Evolutionary conservation across 1,140 invertebrate genomes (phyloP), one percentile per base, ranked within the genome.

Genomic region (Tribolium madens): DNA sequence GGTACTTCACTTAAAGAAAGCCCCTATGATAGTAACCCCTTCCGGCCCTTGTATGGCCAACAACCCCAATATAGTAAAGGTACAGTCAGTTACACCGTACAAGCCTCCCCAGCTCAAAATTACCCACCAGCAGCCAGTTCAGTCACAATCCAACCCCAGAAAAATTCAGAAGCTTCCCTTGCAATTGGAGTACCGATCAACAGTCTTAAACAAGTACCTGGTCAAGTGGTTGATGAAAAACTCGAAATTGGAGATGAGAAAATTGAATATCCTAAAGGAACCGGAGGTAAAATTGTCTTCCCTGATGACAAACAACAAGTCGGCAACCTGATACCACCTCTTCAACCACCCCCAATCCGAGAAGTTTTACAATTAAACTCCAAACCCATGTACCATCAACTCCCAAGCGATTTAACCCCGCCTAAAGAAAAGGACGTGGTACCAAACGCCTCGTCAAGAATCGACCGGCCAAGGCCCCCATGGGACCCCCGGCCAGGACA

Each of bases 1-100:
- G 87, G 86, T 0, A 85, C 84, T 3, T 83, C 87, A 0, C 75
- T 87, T 7, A 85, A 87, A 5, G 87, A 88, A 75, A 87, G 85
- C 79, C 86, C 86, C 2, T 89, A 88, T 57, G 86, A 85, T 17
- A 80, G 64, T 47, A 85, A 84, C 72, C 84, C 81, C 1, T 86
- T 85, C 64, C 77, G 81, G 70, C 84, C 84, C 9, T 77, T 82
- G 7, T 85, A 82, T 69, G 79, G 78, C 2, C 76, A 81, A 53
- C 42, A 78, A 75, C 26, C 72, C 9, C 52, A 26, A 5, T 74
- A 76, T 33, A 73, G 52, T 7, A 71, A 75, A 73, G 75, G 78
- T 33, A 77, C 57, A 6, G 76, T 77, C 4, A 33, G 52, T 12
- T 76, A 79, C 36, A 79, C 69, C 13, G 68, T 50, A 21, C 75